Conservation (phyloP, 2,113 vertebrate species). For the Merops nubicus region DNA sequence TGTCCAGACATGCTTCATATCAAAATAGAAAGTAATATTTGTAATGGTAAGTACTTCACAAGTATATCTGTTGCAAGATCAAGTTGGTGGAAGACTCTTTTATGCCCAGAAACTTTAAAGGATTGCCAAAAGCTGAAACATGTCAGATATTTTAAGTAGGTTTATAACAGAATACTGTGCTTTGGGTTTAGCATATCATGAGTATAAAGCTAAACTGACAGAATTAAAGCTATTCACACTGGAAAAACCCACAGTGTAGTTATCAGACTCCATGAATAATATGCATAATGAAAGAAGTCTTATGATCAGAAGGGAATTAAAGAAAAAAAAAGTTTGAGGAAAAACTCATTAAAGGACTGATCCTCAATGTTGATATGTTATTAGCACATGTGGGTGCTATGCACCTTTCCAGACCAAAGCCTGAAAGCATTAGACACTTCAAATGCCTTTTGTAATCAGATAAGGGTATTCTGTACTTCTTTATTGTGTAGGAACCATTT, state of each 20-base stretch:
- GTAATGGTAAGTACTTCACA: no score
- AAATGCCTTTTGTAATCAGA: not conserved
- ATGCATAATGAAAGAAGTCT: not conserved
- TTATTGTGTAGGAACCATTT: not conserved
- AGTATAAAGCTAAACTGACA: conserved; percentile 13
- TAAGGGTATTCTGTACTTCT: not conserved
- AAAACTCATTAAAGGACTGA: conserved; percentile 4
- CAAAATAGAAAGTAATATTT: not conserved
- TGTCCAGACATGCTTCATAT: not conserved
- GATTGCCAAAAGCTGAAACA: conserved; percentile 7
- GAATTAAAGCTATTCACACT: conserved; percentile 34
- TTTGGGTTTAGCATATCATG: not conserved
- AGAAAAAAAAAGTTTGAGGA: not conserved
- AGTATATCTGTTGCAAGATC: not conserved
- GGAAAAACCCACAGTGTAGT: not conserved
- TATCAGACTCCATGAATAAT: conserved; percentile 16
- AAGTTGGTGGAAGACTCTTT: not conserved
- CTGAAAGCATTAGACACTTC: not conserved
- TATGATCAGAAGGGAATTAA: not conserved
- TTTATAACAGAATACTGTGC: not conserved
- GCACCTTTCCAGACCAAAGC: not conserved
- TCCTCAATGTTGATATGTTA: not conserved
- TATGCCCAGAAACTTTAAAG: not conserved
- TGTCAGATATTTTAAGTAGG: not conserved
- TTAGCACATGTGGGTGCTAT: not conserved